Percentiles rank a stretch among this genome's conserved stretches.
Evolutionary conservation across 2,888 invertebrate species (phyloP).

Genomic region (Sarcophaga rosellei): DNA sequence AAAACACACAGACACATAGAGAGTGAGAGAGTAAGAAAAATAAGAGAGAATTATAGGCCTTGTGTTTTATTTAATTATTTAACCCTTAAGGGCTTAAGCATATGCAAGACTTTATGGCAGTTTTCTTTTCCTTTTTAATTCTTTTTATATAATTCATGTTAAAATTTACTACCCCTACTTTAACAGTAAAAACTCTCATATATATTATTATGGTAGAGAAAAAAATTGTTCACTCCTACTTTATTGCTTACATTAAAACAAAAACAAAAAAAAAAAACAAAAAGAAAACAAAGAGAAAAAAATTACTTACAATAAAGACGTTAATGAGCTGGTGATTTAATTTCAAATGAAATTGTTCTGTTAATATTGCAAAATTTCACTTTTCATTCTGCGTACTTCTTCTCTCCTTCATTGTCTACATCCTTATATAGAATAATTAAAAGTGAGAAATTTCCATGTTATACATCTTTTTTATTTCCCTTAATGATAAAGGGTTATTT

Average conservation of each 20-base stretch:
- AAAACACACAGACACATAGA: background rate
- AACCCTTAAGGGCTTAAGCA: conserved; percentile 7
- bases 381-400: background rate
- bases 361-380: background rate
- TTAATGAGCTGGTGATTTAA: conserved; percentile 21
- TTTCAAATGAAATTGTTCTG: background rate
- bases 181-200: background rate
- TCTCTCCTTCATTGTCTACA: background rate
- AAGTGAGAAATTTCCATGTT: background rate
- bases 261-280: too few relatives aligned
- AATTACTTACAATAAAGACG: conserved; percentile 5
- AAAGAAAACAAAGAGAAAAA: background rate
- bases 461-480: background rate
- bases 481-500: background rate
- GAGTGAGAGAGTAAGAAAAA: background rate
- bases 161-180: too few relatives aligned
- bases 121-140: conserved; percentile 11
- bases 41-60: conserved; percentile 2
- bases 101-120: background rate
- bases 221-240: conserved; percentile 1
- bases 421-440: conserved; percentile 14
- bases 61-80: conserved; percentile 24
- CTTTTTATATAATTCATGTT: too few relatives aligned
- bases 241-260: background rate
- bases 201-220: background rate